Conservation (phyloP, 2,888 invertebrate genomes). For the Agrotis exclamationis region DNA sequence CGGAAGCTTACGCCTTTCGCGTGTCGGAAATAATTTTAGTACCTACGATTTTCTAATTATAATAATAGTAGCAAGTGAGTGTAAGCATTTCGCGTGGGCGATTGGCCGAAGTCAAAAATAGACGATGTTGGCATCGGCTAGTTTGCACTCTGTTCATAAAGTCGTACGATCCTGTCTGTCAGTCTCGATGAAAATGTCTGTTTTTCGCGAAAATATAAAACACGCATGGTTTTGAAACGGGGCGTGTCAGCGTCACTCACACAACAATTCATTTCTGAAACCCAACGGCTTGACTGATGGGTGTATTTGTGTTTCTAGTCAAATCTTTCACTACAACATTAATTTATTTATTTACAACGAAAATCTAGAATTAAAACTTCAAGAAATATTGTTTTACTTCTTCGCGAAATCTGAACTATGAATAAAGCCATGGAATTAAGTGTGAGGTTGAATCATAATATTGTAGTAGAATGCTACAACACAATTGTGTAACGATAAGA, state of each 20-base stretch:
- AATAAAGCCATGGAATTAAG: constrained; percentile 28
- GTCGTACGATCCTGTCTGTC: constrained; percentile 69
- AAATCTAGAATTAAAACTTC: neutral
- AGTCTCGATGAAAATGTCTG: constrained; percentile 67
- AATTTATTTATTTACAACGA: constrained; percentile 11
- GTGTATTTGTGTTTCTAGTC: constrained; percentile 36
- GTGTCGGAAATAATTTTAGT: constrained; percentile 79
- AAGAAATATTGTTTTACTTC: neutral
- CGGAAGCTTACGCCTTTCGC: constrained; percentile 64
- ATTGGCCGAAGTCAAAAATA: constrained; percentile 83
- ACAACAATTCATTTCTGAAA: constrained; percentile 30
- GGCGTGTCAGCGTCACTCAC: constrained; percentile 29
- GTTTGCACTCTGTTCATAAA: constrained; percentile 73
- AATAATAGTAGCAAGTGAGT: constrained; percentile 84
- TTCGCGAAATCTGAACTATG: constrained; percentile 4
- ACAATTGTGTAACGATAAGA: constrained; percentile 76
- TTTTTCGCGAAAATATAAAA: constrained; percentile 56
- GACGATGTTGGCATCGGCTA: constrained; percentile 84
- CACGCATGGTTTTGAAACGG: constrained; percentile 23
- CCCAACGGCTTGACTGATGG: constrained; percentile 41
- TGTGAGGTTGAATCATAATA: constrained; percentile 53
- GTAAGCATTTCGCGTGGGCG: constrained; percentile 89
- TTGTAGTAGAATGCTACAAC: constrained; percentile 69
- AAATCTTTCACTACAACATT: constrained; percentile 9
- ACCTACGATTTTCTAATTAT: constrained; percentile 88